These are phyloP conservation scores for Umimayanthus kanabou DNA, from an alignment of 92 coral and sea anemone species.

Conservation along the genomic window DNA sequence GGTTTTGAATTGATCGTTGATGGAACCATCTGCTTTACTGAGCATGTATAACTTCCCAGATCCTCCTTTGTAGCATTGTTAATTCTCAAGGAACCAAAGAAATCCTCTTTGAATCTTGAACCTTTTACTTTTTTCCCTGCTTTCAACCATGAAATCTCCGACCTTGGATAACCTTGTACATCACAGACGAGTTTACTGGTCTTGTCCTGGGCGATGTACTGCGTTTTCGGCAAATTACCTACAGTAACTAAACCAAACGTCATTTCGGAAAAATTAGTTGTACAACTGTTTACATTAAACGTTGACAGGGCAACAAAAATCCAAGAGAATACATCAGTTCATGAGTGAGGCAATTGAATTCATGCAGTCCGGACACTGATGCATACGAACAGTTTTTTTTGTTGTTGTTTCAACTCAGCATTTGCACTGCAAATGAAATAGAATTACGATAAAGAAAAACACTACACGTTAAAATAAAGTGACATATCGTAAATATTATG, in stretches of 20 bases:
- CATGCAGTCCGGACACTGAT: too few relatives aligned
- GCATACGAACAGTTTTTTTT: too few relatives aligned
- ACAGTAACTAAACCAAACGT: not conserved
- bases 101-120: constrained; percentile 6
- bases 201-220: constrained; percentile 18
- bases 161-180: constrained; percentile 24
- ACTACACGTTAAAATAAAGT: too few relatives aligned
- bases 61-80: constrained; percentile 25
- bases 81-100: constrained; percentile 18
- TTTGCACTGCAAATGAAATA: too few relatives aligned
- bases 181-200: constrained; percentile 15
- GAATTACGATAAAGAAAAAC: too few relatives aligned
- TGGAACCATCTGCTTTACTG: constrained; percentile 19
- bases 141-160: constrained; percentile 21
- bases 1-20: constrained; percentile 11
- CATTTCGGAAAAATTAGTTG: not conserved
- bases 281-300: not conserved
- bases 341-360: too few relatives aligned
- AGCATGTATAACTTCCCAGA: constrained; percentile 19
- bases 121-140: not conserved
- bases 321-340: too few relatives aligned
- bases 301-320: too few relatives aligned
- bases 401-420: too few relatives aligned
- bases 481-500: too few relatives aligned
- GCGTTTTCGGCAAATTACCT: constrained; percentile 11